Evolutionary conservation across 2,797 vertebrate genomes (phyloP).

Genomic region (Syncerus caffer): DNA sequence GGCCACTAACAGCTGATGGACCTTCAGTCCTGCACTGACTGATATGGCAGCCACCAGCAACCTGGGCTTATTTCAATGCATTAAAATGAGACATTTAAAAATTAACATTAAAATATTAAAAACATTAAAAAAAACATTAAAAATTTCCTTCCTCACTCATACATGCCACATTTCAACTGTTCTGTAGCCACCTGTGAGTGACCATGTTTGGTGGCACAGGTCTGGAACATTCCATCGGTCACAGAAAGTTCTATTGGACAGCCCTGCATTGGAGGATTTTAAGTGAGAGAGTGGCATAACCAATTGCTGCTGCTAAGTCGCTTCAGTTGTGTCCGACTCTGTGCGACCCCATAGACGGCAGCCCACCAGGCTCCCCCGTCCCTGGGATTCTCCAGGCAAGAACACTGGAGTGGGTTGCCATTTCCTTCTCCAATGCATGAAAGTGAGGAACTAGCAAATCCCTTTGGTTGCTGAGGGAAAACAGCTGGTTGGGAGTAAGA

Average conservation of each 20-base stretch:
- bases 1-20: not conserved
- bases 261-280: not conserved
- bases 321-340: too few species aligned
- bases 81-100: not conserved
- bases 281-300: not conserved
- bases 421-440: too few species aligned
- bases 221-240: not conserved
- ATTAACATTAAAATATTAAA: not conserved
- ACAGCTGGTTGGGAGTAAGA: not conserved
- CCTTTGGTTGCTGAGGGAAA: not conserved
- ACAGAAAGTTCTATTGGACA: not conserved
- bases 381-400: too few species aligned
- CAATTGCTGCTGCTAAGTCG: fast-evolving
- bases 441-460: not conserved
- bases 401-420: too few species aligned
- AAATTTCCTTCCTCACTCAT: not conserved
- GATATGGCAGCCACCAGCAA: not conserved
- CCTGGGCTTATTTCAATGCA: not conserved
- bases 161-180: not conserved
- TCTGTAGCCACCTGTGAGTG: not conserved
- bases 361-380: too few species aligned
- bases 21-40: not conserved
- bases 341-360: too few species aligned
- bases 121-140: not conserved
- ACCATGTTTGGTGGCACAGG: fast-evolving